Evolutionary conservation across 2,113 vertebrate species (phyloP), one percentile per base, ranked within the genome.

Genomic region (Protobothrops flavoviridis): DNA sequence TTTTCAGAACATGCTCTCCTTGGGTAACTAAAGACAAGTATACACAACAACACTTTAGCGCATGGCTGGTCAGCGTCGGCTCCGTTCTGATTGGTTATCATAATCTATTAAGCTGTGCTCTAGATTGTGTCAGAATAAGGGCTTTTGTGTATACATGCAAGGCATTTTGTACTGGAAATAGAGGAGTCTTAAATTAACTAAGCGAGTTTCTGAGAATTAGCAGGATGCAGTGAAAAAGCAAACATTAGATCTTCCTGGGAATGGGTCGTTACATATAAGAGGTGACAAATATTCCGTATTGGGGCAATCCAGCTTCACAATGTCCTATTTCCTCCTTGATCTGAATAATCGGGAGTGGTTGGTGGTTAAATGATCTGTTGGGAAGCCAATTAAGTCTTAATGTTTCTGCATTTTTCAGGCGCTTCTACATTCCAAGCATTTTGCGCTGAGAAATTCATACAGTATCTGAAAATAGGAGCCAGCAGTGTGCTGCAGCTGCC

Each of bases 21-120:
- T 92, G 97, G 94, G 94, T 97, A 94, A 94, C 91, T 92, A 97
- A 97, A 95, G 24, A 96, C 97, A 95, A 87, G 85, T 87, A 85
- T 39, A 94, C 93, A 91, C 26, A 97, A 91, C 91, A 92, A 88
- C 87, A 93, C 94, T 61, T 95, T 86, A 85, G 48, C 57, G 10
- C 24, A 94, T 23, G 21, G 53, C 52, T 94, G 59, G 93, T n/a
- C 11, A 85, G 15, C 0, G 20, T 45, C 87, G 21, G 9, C 53
- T 93, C 20, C 88, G 0, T 21, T 57, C 39, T 13, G 74, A 88
- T 92, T 94, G 21, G 24, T 59, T 15, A 55, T 90, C 92, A 61
- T 94, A 90, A n/a, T 69, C 94, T 90, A 91, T 91, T 93, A 93
- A 91, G 20, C 17, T 90, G 74, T 43, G 48, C 53, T 69, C 24